These are phyloP conservation scores for Aquatica leii DNA, from an alignment of 2,888 invertebrate genomes.

Conservation along the genomic window DNA sequence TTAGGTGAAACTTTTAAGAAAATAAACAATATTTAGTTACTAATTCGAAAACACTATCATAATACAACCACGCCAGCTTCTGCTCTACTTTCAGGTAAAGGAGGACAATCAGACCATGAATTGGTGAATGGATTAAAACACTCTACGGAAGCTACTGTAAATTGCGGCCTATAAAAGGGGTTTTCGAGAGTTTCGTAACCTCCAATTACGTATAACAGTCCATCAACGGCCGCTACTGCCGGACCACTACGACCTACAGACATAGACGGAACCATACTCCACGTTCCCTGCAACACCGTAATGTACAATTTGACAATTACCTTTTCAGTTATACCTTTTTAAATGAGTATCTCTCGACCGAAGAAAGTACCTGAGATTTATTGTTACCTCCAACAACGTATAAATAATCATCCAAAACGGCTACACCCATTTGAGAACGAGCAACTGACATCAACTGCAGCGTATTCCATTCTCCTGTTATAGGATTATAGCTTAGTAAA, in stretches of 20 bases:
- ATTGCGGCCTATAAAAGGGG: constrained; percentile 85
- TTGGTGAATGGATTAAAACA: constrained; percentile 82
- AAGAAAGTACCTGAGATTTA: constrained; percentile 79
- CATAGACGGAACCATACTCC: constrained; percentile 80
- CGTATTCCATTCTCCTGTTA: constrained; percentile 80
- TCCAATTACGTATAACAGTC: constrained; percentile 83
- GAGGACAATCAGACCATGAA: constrained; percentile 80
- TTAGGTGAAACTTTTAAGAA: not conserved
- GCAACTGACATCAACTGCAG: constrained; percentile 81
- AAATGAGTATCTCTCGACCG: constrained; percentile 85
- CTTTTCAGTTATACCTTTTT: constrained; percentile 67
- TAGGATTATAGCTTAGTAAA: constrained; percentile 81
- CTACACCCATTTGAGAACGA: constrained; percentile 89
- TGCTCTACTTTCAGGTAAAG: constrained; percentile 83
- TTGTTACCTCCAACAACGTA: constrained; percentile 92
- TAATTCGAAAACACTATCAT: constrained; percentile 58
- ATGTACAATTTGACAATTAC: not conserved
- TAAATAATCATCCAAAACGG: constrained; percentile 82
- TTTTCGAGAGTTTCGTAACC: constrained; percentile 84
- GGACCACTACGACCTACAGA: constrained; percentile 81
- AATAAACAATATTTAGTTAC: too few species aligned
- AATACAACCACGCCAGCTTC: constrained; percentile 88
- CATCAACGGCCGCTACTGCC: constrained; percentile 85
- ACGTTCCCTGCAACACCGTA: constrained; percentile 68
- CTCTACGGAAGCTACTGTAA: constrained; percentile 84